Evolutionary conservation across 2,888 invertebrate species (phyloP).

Genomic region (Tinea pellionella): DNA sequence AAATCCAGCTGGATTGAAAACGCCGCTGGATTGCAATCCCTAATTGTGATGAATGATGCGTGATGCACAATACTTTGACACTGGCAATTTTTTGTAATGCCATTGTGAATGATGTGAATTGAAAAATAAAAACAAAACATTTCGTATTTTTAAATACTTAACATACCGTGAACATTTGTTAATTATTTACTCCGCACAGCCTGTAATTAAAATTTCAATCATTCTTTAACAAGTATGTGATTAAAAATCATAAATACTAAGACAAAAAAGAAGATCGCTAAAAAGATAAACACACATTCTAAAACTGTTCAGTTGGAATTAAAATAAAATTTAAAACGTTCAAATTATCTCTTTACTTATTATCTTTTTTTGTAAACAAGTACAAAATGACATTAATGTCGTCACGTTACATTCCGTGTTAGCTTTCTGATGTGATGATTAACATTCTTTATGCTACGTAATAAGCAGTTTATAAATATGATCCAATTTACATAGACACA

Average conservation of each 20-base stretch:
- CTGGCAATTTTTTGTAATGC: too few relatives aligned
- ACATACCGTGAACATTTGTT: neutral
- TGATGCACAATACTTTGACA: too few relatives aligned
- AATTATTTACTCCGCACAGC: neutral
- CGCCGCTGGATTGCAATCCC: too few relatives aligned
- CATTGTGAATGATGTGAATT: neutral
- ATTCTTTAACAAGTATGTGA: neutral
- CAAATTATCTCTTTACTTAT: neutral
- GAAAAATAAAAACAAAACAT: neutral
- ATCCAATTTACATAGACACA: conserved; percentile 56
- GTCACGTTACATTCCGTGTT: conserved; percentile 8
- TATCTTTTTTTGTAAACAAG: neutral
- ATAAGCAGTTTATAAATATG: conserved; percentile 43
- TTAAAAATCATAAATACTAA: neutral
- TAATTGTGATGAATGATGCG: too few relatives aligned
- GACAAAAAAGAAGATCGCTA: neutral
- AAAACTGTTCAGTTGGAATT: neutral
- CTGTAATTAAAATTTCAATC: conserved; percentile 2
- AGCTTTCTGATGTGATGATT: conserved; percentile 19
- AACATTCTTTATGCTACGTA: conserved; percentile 27
- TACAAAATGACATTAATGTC: conserved; percentile 10
- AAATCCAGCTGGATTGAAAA: too few relatives aligned
- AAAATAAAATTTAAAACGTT: neutral
- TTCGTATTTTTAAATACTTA: neutral
- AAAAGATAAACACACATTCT: neutral